Base-by-base conservation (phyloP, 2,797 vertebrate genomes). In the Periophthalmus magnuspinnatus region DNA sequence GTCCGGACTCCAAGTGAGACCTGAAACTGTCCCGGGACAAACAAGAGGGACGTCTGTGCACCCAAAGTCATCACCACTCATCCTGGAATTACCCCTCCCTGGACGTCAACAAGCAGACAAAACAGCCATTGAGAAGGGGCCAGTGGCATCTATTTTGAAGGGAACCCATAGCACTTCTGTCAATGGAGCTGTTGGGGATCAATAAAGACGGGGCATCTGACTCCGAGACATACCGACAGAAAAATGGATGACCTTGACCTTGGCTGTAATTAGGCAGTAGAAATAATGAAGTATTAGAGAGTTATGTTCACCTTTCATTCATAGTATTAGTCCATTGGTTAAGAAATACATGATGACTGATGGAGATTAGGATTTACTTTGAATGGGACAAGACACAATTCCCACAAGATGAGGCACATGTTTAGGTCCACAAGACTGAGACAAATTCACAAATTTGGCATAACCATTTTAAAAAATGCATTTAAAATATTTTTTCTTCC, bases 21-120 rank as follows among this genome's bases (percentile, higher is more conserved):
- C 64, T 2, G 77, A 72, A 91, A 91, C 93, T 93, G 92, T 90
- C 92, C 91, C 90, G 88, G 75, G 93, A 94, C 95, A 96, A 96
- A 95, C 94, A 95, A 96, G 94, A 95, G 93, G 92, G 93, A 90
- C 93, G 93, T 96, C 93, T 96, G 94, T 94, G 84, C 91, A 86
- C 91, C 92, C 91, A 91, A 90, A 80, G 92, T 90, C 86, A 82
- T 93, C 92, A 92, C 97, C 95, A 94, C 94, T 97, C 95, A 96
- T 95, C 95, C 94, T 91, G 94, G 96, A 95, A 97, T 95, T 91
- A 97, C 32, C 32, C 33, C 95, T 94, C 92, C 92, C 91, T 92
- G 81, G 91, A 93, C 79, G 89, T 89, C 89, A 86, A 82, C 90
- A 91, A 21, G 90, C 88, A 93, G 91, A 97, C 95, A 97, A 95